Evolutionary conservation across 2,113 vertebrate genomes (phyloP).

Genomic region (Ranitomeya variabilis): DNA sequence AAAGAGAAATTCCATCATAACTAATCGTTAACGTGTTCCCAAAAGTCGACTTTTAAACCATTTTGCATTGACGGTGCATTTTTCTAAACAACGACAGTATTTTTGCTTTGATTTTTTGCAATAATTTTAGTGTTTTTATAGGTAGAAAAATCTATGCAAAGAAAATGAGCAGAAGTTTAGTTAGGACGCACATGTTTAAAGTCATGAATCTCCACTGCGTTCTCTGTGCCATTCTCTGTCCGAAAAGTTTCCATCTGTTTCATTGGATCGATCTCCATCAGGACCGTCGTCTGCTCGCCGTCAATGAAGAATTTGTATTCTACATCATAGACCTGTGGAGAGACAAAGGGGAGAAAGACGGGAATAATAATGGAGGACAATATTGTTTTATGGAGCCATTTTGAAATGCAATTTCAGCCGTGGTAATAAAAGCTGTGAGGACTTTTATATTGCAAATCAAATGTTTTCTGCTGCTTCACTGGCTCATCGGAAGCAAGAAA

Average conservation of each 20-base stretch:
- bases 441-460: constrained; percentile 26
- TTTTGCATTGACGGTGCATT: not conserved
- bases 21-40: not conserved
- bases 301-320: constrained; percentile 85
- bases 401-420: constrained; percentile 63
- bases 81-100: not conserved
- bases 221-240: constrained; percentile 85
- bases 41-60: not conserved
- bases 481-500: not conserved
- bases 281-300: constrained; percentile 81
- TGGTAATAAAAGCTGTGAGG: constrained; percentile 57
- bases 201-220: constrained; percentile 92
- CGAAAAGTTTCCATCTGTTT: constrained; percentile 84
- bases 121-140: not conserved
- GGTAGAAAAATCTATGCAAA: not conserved
- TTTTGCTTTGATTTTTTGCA: not conserved
- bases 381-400: constrained; percentile 44
- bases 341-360: constrained; percentile 55
- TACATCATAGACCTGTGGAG: constrained; percentile 83
- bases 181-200: constrained; percentile 87
- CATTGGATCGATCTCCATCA: constrained; percentile 88
- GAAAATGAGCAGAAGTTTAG: not conserved
- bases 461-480: constrained; percentile 1
- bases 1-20: not conserved
- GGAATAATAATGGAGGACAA: constrained; percentile 34